phyloP scores from a whole-genome alignment of 2,797 vertebrate species.

The Steatocranus sp. region DNA sequence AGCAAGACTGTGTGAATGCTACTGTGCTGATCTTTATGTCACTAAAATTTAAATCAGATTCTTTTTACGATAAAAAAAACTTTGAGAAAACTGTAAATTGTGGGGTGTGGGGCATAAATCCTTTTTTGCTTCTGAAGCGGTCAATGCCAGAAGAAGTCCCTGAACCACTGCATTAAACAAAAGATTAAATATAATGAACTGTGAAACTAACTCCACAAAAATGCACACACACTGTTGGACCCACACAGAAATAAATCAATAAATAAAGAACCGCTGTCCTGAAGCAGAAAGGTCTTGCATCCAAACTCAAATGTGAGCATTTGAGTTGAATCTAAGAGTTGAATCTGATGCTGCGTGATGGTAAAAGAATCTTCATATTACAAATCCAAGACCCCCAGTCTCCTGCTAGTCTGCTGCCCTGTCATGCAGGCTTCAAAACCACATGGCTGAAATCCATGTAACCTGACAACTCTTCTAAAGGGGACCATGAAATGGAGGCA shows the following conservation, averaged over 20 bases:
- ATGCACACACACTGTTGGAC: accelerated
- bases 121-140: accelerated
- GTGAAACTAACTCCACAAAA: not conserved
- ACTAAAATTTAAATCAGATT: not conserved
- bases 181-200: not conserved
- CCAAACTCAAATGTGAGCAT: accelerated
- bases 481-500: conserved; percentile 40
- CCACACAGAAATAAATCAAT: not conserved
- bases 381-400: not conserved
- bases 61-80: not conserved
- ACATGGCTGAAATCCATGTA: conserved; percentile 43
- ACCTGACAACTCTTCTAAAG: conserved; percentile 52
- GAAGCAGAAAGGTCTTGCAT: not conserved
- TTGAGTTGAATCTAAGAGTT: not conserved
- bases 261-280: not conserved
- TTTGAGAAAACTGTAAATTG: not conserved
- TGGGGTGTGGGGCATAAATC: not conserved
- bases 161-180: not conserved
- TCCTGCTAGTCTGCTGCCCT: conserved; percentile 1
- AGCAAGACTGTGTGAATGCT: accelerated
- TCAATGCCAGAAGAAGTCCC: not conserved
- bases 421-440: conserved; percentile 10
- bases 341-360: not conserved
- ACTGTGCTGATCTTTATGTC: accelerated
- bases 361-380: conserved; percentile 8